Evolutionary conservation across 2,888 invertebrate genomes (phyloP), one percentile per base, ranked within the genome.

Genomic region (Orthosia gracilis): DNA sequence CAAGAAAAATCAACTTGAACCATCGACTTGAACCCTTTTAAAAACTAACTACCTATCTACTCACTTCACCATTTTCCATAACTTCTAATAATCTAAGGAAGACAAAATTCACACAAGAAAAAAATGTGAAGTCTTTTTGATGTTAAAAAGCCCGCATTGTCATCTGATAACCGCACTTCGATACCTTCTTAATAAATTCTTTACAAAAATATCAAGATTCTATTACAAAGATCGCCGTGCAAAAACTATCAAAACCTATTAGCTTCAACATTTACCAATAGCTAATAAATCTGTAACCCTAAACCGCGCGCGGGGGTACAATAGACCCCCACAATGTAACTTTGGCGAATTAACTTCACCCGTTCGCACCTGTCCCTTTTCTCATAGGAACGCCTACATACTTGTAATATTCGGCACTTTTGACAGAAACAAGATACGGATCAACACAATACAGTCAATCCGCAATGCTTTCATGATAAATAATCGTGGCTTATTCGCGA

Each of bases 331-430:
- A 90, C 89, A 88, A 79, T 85, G 91, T 87, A 90, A 91, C 89
- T 90, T 91, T 93, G 89, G 91, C 90, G 78, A 90, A 88, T 88
- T 77, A 80, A 59, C 77, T 92, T 90, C 76, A 94, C 95, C 95
- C 94, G 93, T 95, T 94, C 92, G 26, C 95, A 95, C 95, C 94
- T 95, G 95, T 94, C 70, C 45, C 71, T 50, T 77, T 91, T 92
- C 92, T 86, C 92, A 91, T 88, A 87, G 85, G 77, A 85, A 80
- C 74, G 76, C 80, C 83, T 80, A 78, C 88, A 78, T 65, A 73
- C 49, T 61, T 13, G n/a, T 26, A n/a, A 61, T 49, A 72, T 80
- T 88, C 94, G 94, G 94, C 89, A 73, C 89, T 86, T 94, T 94
- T 94, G 94, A 93, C 91, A 85, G 80, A 89, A 95, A 95, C 88